Percentiles rank a stretch among this genome's conserved stretches.
Evolutionary conservation across 2,797 vertebrate genomes (phyloP).

Genomic region (Vipera latastei): DNA sequence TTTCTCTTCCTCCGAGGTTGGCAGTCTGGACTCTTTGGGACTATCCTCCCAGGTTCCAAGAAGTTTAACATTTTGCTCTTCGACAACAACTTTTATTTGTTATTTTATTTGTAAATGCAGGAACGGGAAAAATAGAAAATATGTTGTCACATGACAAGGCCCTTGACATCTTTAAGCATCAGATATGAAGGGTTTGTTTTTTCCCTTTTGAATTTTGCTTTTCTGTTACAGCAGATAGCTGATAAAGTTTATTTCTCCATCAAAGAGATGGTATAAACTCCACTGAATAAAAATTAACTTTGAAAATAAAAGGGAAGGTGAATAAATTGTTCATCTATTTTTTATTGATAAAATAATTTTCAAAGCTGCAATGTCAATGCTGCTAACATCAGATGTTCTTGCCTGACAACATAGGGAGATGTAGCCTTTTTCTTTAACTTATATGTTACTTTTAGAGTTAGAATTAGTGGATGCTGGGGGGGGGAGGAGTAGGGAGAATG

Average conservation of each 20-base stretch:
- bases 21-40: not conserved
- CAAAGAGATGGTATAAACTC: not conserved
- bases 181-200: not conserved
- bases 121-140: not conserved
- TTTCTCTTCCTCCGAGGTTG: not conserved
- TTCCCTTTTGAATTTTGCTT: not conserved
- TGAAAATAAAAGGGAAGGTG: not conserved
- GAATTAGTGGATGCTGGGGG: no score
- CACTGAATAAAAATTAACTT: not conserved
- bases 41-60: not conserved
- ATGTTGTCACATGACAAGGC: not conserved
- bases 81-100: not conserved
- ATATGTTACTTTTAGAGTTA: no score
- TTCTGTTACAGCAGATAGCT: not conserved
- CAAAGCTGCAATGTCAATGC: not conserved
- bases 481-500: no score
- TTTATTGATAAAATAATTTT: not conserved
- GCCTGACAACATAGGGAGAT: no score
- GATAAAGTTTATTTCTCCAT: not conserved
- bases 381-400: no score
- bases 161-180: not conserved
- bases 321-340: not conserved
- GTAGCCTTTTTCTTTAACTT: no score
- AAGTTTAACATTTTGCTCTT: not conserved
- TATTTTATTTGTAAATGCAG: not conserved